Percentiles rank a stretch among this genome's conserved stretches.
These are phyloP conservation scores for Macrotrachela quadricornifera DNA, from an alignment of 1,140 invertebrate species.

Conservation along the genomic window DNA sequence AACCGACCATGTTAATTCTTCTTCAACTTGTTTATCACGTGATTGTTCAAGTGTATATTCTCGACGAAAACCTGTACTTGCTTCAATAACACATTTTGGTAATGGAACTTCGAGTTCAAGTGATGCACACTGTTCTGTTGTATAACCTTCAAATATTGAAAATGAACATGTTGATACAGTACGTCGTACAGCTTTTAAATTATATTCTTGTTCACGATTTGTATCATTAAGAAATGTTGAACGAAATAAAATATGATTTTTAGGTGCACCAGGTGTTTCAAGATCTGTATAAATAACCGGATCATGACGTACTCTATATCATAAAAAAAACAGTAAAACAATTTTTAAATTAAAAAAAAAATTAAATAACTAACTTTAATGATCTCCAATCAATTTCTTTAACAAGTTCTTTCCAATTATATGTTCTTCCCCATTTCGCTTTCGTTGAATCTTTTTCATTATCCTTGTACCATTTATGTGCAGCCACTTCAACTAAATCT, in stretches of 20 bases:
- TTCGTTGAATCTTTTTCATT: conserved; percentile 5
- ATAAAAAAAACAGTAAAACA: background rate
- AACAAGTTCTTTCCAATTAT: conserved; percentile 1
- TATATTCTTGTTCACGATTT: conserved; percentile 30
- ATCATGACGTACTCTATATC: background rate
- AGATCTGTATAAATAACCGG: background rate
- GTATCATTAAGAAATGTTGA: conserved; percentile 33
- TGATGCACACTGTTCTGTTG: background rate
- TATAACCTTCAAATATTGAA: conserved; percentile 17
- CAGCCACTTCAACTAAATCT: conserved; percentile 4
- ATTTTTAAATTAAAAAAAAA: background rate
- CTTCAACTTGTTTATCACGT: conserved; percentile 25
- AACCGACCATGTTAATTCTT: conserved; percentile 31
- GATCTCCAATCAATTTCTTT: conserved; percentile 5
- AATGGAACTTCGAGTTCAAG: conserved; percentile 4
- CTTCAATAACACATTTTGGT: conserved; percentile 18
- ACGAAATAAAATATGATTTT: conserved; percentile 26
- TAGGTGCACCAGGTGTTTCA: background rate
- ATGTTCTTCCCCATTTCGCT: background rate
- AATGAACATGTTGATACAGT: conserved; percentile 28
- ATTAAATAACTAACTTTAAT: background rate
- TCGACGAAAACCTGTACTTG: conserved; percentile 34
- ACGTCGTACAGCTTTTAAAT: conserved; percentile 31
- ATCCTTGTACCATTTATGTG: background rate
- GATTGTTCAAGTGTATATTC: conserved; percentile 30